Conservation (phyloP, 2,888 invertebrate species). For the Timema cristinae region DNA sequence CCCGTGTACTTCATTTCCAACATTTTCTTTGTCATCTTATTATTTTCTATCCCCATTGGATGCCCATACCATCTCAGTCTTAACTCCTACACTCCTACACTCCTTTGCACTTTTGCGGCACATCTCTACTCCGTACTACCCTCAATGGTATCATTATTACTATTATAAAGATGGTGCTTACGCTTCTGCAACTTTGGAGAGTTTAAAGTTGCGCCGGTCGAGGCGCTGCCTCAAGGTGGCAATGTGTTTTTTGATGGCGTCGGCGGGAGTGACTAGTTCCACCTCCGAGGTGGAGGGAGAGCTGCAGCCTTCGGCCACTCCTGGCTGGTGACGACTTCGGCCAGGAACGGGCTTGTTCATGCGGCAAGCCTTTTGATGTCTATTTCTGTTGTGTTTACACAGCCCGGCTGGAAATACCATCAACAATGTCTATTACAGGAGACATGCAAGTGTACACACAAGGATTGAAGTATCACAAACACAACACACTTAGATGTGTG, state of each 20-base stretch:
- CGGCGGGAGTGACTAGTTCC: constrained; percentile 50
- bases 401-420: constrained; percentile 71
- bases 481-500: too few species aligned
- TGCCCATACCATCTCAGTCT: too few species aligned
- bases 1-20: too few species aligned
- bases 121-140: background rate
- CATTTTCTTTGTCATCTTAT: too few species aligned
- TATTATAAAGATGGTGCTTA: constrained; percentile 50
- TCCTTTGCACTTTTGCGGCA: background rate
- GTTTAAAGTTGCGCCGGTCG: constrained; percentile 82
- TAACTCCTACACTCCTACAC: background rate
- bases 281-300: constrained; percentile 52
- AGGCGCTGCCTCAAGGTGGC: constrained; percentile 65
- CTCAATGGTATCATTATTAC: background rate
- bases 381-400: constrained; percentile 97
- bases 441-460: too few species aligned
- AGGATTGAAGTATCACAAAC: too few species aligned
- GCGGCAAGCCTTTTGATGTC: constrained; percentile 94
- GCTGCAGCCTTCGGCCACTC: constrained; percentile 48
- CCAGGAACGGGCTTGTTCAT: constrained; percentile 48
- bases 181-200: constrained; percentile 93
- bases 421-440: too few species aligned
- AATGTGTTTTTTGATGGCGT: constrained; percentile 40
- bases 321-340: constrained; percentile 27
- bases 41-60: too few species aligned